These are phyloP conservation scores for Micromussa lordhowensis DNA, from an alignment of 92 coral and sea anemone genomes.

Conservation along the genomic window DNA sequence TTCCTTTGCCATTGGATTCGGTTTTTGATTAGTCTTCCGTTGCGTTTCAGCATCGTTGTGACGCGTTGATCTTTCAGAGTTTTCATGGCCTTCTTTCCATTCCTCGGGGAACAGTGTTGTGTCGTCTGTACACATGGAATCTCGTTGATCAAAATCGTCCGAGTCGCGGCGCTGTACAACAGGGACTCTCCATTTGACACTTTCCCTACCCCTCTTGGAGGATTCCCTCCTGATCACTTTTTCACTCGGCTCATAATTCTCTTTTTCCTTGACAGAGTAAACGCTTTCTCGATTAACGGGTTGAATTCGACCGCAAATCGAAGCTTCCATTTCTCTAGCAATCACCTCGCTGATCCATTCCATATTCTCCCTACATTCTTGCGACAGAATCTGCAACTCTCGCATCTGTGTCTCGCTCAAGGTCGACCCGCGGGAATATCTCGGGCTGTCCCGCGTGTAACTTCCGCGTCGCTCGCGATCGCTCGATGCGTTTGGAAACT, in stretches of 20 bases:
- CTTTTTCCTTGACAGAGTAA: slow-evolving; percentile 72
- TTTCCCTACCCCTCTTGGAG: slow-evolving; percentile 52
- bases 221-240: slow-evolving; percentile 70
- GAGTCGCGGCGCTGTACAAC: slow-evolving; percentile 42
- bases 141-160: slow-evolving; percentile 36
- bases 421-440: slow-evolving; percentile 65
- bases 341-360: slow-evolving; percentile 82
- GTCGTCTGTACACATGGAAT: slow-evolving; percentile 39
- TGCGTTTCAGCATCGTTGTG: not conserved
- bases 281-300: slow-evolving; percentile 60
- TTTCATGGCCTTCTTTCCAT: not conserved
- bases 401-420: slow-evolving; percentile 73
- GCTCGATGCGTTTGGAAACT: slow-evolving; percentile 62
- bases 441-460: slow-evolving; percentile 61
- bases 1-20: not conserved
- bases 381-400: slow-evolving; percentile 76
- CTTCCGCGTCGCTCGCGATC: slow-evolving; percentile 27
- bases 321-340: slow-evolving; percentile 70
- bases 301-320: slow-evolving; percentile 29
- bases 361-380: slow-evolving; percentile 75
- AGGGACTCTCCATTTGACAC: slow-evolving; percentile 34
- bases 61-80: not conserved
- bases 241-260: slow-evolving; percentile 72
- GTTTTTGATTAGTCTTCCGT: not conserved
- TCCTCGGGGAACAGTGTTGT: slow-evolving; percentile 20